Base-by-base conservation (phyloP, 2,888 invertebrate species). In the Choristoneura rosaceana region DNA sequence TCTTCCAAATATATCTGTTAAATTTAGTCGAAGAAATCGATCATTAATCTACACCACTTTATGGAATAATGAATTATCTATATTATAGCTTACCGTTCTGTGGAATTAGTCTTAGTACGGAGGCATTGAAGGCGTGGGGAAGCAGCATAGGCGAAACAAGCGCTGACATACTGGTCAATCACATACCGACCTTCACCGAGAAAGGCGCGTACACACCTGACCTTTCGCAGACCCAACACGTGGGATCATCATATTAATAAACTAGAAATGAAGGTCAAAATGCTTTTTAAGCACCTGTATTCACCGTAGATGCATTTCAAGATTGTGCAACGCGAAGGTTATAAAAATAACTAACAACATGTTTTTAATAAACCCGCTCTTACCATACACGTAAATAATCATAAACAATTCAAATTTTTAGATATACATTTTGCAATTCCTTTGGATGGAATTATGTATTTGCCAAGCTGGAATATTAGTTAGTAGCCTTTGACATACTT, bases 101-200 rank as follows among this genome's bases (percentile, higher is more conserved):
- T 50, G 3, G 14, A 4, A 58, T 68, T 71, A 62, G 33, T 71
- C 71, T 71, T 62, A 34, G 45, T 17, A 7, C 33, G 45, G n/a
- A 62, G 61, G 14, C 33, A 41, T 45, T 41, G 25, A 67, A 62
- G 62, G 71, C 62, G 55, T 61, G 38, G 61, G 63, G 45, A 45
- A 63, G 67, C 55, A 41, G 61, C 71, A 58, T 62, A 62, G 63
- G 63, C 62, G n/a, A 64, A 67, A 68, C 67, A 34, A 64, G 43
- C 59, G 58, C 60, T 50, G 64, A 63, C 63, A 59, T 63, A 63
- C 62, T 73, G 73, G 73, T 73, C 69, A 73, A 73, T 73, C 69
- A 73, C 73, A 73, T 73, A 33, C 64, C 69, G 64, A 41, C 73
- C 73, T 73, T 73, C 69, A 73, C 73, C 73, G 58, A 69, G 73